These are phyloP conservation scores for Ostrea edulis DNA, from an alignment of 1,140 invertebrate species.

Conservation along the genomic window DNA sequence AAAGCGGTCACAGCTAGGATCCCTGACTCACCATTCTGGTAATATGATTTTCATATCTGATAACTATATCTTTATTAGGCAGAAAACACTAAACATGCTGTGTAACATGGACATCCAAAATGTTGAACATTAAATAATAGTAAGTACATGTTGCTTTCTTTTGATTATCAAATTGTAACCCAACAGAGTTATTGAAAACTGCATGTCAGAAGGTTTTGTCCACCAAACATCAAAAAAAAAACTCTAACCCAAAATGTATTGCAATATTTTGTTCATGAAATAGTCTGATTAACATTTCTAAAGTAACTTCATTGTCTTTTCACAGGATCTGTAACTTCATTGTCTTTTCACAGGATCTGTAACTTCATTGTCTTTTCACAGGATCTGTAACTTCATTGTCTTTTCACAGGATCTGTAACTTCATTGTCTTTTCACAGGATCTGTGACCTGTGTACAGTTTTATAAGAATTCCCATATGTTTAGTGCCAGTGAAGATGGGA, in stretches of 20 bases:
- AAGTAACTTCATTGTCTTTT: background rate
- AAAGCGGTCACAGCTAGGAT: slow-evolving; percentile 87
- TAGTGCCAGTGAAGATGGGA: slow-evolving; percentile 90
- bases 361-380: slow-evolving; percentile 60
- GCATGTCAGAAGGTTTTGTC: too few species aligned
- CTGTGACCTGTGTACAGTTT: slow-evolving; percentile 81
- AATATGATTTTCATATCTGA: slow-evolving; percentile 18
- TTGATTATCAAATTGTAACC: too few species aligned
- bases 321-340: slow-evolving; percentile 70
- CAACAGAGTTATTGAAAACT: too few species aligned
- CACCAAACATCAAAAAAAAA: too few species aligned
- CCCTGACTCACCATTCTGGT: slow-evolving; percentile 90
- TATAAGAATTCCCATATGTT: slow-evolving; percentile 89
- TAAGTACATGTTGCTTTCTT: too few species aligned
- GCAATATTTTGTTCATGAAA: too few species aligned
- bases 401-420: slow-evolving; percentile 62
- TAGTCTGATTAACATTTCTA: too few species aligned
- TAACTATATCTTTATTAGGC: background rate
- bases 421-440: slow-evolving; percentile 60
- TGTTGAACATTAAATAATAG: too few species aligned
- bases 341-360: slow-evolving; percentile 65
- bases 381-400: slow-evolving; percentile 68
- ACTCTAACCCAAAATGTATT: too few species aligned
- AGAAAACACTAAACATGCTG: too few species aligned
- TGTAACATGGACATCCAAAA: too few species aligned